Conservation (phyloP, 1,140 invertebrate genomes). For the Zophobas atratus region DNA sequence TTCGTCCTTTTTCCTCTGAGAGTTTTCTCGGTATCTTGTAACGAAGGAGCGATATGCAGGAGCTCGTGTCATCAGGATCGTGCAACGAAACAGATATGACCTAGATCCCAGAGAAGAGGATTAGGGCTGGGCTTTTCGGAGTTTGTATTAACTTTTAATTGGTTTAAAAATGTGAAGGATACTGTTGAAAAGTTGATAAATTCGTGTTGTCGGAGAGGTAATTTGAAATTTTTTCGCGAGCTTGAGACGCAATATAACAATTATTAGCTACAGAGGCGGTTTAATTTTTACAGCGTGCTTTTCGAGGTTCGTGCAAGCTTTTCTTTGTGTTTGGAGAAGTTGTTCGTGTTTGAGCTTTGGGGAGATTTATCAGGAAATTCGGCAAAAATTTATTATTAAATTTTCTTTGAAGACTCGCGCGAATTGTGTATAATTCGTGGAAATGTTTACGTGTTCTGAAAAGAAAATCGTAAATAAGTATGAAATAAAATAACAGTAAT, state of each 20-base stretch:
- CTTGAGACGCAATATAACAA: background rate
- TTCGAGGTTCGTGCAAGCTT: too few relatives aligned
- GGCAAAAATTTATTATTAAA: too few relatives aligned
- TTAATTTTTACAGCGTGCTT: background rate
- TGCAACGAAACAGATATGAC: background rate
- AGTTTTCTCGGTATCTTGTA: background rate
- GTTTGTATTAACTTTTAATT: slow-evolving; percentile 9
- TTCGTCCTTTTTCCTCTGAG: background rate
- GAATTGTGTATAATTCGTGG: too few relatives aligned
- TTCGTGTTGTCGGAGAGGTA: background rate
- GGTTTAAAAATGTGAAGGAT: background rate
- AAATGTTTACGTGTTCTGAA: too few relatives aligned
- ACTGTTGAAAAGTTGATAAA: slow-evolving; percentile 6
- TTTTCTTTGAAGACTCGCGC: too few relatives aligned
- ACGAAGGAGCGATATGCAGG: slow-evolving; percentile 4
- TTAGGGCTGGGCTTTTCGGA: background rate
- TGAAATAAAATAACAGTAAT: too few relatives aligned
- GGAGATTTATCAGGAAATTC: too few relatives aligned
- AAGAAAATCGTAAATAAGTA: too few relatives aligned
- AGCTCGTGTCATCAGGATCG: background rate
- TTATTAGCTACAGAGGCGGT: background rate
- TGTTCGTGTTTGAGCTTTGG: too few relatives aligned
- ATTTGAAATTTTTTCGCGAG: background rate
- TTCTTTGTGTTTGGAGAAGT: too few relatives aligned
- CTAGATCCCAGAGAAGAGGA: background rate